Conservation (phyloP, 2,113 vertebrate species). For the Trichomycterus rosablanca region DNA sequence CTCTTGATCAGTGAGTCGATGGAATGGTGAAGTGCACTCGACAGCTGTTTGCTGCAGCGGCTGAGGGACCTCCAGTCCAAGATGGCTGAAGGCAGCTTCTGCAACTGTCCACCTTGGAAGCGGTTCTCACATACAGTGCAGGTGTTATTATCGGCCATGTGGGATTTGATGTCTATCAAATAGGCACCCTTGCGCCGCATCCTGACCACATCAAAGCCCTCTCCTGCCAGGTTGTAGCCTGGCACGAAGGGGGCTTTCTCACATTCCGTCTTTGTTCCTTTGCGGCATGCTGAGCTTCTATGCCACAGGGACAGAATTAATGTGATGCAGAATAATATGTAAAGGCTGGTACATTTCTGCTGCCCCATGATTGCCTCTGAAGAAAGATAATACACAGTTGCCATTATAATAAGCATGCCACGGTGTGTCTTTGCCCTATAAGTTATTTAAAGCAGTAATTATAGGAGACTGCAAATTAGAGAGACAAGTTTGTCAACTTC, state of each 20-base stretch:
- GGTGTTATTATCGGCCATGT: constrained; percentile 56
- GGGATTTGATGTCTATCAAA: constrained; percentile 66
- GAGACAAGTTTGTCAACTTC: no score
- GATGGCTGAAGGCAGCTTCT: constrained; percentile 61
- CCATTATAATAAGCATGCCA: background rate
- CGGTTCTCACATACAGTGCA: constrained; percentile 68
- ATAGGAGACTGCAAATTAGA: background rate
- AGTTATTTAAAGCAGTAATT: background rate
- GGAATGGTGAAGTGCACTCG: constrained; percentile 66
- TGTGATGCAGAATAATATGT: constrained; percentile 39
- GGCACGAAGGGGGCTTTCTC: constrained; percentile 66
- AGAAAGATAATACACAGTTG: constrained; percentile 8
- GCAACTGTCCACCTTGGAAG: constrained; percentile 58
- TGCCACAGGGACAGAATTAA: constrained; percentile 30
- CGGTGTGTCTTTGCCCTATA: background rate
- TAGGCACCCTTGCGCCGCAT: constrained; percentile 69
- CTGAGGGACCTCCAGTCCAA: constrained; percentile 67
- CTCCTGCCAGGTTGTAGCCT: constrained; percentile 71
- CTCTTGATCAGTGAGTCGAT: constrained; percentile 64
- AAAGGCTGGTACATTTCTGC: constrained; percentile 5
- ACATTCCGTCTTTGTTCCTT: constrained; percentile 56
- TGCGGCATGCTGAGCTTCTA: constrained; percentile 45
- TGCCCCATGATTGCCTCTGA: constrained; percentile 47
- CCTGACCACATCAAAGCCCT: constrained; percentile 70
- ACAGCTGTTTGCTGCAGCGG: constrained; percentile 65